Base-by-base conservation (phyloP, 2,113 vertebrate species). In the Reinhardtius hippoglossoides region DNA sequence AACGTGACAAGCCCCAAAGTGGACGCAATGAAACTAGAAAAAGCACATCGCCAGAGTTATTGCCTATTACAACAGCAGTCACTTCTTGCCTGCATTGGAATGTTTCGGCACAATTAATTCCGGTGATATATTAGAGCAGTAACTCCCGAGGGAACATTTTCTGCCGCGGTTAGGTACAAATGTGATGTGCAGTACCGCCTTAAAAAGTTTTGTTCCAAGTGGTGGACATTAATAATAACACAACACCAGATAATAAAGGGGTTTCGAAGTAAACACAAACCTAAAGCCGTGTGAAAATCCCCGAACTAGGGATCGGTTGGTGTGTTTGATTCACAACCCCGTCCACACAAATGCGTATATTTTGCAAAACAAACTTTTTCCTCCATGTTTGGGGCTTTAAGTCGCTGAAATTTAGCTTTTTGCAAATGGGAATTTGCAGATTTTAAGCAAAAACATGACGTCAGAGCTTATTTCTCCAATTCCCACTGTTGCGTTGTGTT, bases 61-160 rank as follows among this genome's bases (percentile, higher is more conserved):
- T 69, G 67, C 80, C 68, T 42, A 59, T 78, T 70, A 83, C 27
- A 13, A 61, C 62, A 63, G 59, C 72, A 76, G 66, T 65, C 55
- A 18, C 74, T 67, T 64, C 63, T 65, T 21, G 50, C 55, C 46
- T 67, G 63, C 27, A 50, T 80, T 65, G 72, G 54, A 76, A 71
- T 67, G 55, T 80, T 89, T 81, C 67, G 24, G 65, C 76, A 78
- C 76, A 68, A 80, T 80, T 83, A 76, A 82, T 86, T 84, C 59
- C 64, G 59, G 18, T 77, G 75, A 87, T 69, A 40, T 71, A 82
- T 54, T 69, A 63, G 58, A 71, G 78, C 57, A 65, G 56, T 64
- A 73, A 73, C 67, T 65, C 73, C 57, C 14, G 14, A 12, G 21
- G 54, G 68, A 77, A 18, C 18, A n/a, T 69, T 66, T 69, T 79